These are phyloP conservation scores for Xenopus borealis DNA, from an alignment of 2,113 vertebrate genomes.

Conservation along the genomic window DNA sequence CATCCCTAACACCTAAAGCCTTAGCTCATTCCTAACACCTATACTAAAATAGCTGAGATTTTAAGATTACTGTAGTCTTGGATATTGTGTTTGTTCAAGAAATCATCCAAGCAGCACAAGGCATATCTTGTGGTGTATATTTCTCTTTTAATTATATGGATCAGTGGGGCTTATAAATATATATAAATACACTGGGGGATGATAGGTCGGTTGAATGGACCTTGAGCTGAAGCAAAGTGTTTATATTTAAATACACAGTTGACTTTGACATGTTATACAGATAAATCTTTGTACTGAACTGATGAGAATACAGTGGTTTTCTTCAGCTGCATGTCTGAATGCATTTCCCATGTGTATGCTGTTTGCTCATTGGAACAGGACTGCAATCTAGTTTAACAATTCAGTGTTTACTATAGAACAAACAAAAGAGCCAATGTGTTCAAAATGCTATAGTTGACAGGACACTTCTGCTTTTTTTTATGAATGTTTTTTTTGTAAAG, in stretches of 20 bases:
- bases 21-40: too few species aligned
- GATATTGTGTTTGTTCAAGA: too few species aligned
- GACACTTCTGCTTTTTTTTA: too few species aligned
- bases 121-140: background rate
- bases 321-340: background rate
- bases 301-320: background rate
- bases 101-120: too few species aligned
- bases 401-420: background rate
- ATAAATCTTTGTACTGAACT: background rate
- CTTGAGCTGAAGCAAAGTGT: too few species aligned
- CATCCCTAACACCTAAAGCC: too few species aligned
- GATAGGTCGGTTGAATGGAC: too few species aligned
- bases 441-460: too few species aligned
- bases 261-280: background rate
- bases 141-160: conserved; percentile 1
- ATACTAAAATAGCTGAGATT: too few species aligned
- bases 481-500: too few species aligned
- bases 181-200: background rate
- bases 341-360: background rate
- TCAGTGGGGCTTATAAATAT: background rate
- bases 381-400: conserved; percentile 16
- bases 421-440: too few species aligned
- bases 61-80: too few species aligned
- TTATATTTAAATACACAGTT: background rate
- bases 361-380: conserved; percentile 11